Evolutionary conservation across 2,797 vertebrate genomes (phyloP).

Genomic region (Cyprinella venusta): DNA sequence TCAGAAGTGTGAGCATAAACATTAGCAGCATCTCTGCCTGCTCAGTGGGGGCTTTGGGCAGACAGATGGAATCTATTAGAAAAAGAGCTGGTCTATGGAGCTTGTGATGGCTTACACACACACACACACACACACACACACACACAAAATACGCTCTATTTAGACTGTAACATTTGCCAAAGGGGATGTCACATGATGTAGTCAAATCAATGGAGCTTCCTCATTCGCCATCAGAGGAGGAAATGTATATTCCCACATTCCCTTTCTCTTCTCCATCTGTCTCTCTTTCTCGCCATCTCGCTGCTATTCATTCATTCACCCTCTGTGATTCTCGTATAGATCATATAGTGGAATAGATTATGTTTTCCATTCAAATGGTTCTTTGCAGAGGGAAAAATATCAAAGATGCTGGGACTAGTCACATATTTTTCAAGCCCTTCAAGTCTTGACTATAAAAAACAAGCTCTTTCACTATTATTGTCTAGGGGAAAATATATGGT

Average conservation of each 20-base stretch:
- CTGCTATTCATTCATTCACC: constrained; percentile 1
- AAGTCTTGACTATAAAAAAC: background rate
- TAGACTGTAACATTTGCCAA: constrained; percentile 43
- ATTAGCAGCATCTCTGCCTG: constrained; percentile 58
- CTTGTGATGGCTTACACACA: constrained; percentile 48
- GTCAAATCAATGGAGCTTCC: constrained; percentile 55
- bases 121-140: constrained; percentile 10
- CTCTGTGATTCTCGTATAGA: background rate
- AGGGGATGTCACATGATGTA: constrained; percentile 55
- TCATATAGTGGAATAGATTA: constrained; percentile 39
- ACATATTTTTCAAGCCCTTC: background rate
- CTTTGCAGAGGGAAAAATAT: constrained; percentile 33
- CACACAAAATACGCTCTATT: constrained; percentile 36
- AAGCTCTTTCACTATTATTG: background rate
- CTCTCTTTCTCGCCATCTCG: background rate
- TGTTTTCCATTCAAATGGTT: constrained; percentile 38
- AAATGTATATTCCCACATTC: constrained; percentile 48
- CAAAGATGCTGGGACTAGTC: background rate
- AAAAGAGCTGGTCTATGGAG: constrained; percentile 51
- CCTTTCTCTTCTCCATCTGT: constrained; percentile 24
- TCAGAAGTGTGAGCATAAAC: constrained; percentile 57
- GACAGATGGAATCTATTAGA: constrained; percentile 62
- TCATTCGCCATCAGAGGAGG: constrained; percentile 51
- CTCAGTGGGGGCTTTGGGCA: constrained; percentile 58
- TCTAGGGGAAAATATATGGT: background rate